These are phyloP conservation scores for Muscicapa adusta DNA, from an alignment of 2,113 vertebrate genomes.

Conservation along the genomic window DNA sequence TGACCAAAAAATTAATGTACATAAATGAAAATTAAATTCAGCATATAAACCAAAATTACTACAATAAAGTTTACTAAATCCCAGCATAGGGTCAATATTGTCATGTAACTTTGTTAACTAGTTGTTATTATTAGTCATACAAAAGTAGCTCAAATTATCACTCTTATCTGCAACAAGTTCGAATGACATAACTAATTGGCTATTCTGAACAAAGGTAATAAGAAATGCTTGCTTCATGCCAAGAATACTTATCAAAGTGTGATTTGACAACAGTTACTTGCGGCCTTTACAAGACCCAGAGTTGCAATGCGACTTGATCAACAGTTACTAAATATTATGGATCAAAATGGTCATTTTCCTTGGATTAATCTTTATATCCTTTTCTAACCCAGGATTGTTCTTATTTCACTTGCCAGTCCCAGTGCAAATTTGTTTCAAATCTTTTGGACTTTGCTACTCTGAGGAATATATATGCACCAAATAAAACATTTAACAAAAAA, in stretches of 20 bases:
- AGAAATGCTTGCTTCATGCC: neutral
- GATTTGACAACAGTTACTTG: neutral
- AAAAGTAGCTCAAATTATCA: neutral
- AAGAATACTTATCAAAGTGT: neutral
- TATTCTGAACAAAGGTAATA: neutral
- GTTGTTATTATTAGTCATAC: neutral
- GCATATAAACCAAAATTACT: neutral
- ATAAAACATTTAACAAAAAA: neutral
- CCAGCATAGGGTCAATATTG: neutral
- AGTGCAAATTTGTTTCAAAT: neutral
- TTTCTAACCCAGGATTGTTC: neutral
- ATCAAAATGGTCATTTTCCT: neutral
- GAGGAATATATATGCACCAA: neutral
- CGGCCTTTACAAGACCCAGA: neutral
- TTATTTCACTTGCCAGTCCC: neutral
- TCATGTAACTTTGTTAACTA: neutral
- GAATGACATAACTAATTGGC: neutral
- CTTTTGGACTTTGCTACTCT: neutral
- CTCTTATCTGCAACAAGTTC: neutral
- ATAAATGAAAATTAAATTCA: neutral
- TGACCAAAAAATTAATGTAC: neutral
- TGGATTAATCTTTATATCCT: neutral
- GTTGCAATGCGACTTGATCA: neutral
- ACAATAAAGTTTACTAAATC: neutral
- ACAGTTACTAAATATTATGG: neutral